Evolutionary conservation across 1,140 invertebrate species (phyloP), one percentile per base, ranked within the genome.

Genomic region (Anagrus nilaparvatae): DNA sequence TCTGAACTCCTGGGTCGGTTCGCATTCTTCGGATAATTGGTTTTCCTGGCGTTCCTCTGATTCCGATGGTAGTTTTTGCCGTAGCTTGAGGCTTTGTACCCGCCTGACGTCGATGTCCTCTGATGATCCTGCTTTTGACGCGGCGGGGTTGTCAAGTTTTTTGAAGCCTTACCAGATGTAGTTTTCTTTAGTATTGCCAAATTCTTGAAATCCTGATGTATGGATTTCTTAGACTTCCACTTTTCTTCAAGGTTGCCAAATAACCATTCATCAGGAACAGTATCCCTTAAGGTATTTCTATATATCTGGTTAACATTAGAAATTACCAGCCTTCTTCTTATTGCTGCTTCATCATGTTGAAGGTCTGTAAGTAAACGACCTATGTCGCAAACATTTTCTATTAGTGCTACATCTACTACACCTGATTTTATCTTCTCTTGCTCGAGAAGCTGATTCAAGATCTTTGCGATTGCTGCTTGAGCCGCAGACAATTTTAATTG

Each of bases 161-260:
- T n/a, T n/a, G n/a, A 25, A 33, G 16, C 2, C 21, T 42, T 20
- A 12, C 13, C 3, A 20, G 19, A 8, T 16, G 19, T n/a, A n/a
- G n/a, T n/a, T n/a, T n/a, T n/a, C n/a, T n/a, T n/a, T n/a, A n/a
- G n/a, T n/a, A n/a, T n/a, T 6, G 33, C 34, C 14, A 52, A 42
- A 0, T 49, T 40, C 23, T 47, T 52, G 3, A 21, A 24, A 13
- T 41, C n/a, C 13, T 36, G 46, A 21, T 49, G 44, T 9, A 48
- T 32, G n/a, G 50, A 40, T 3, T 41, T 36, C 1, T 41, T 31
- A 4, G 34, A 2, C 21, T 47, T 49, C 14, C 49, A 3, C 30
- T 44, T 49, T 32, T 52, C 44, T 17, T 40, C 50, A 35, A 52
- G 44, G 12, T 47, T 38, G 1, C 44, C 50, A 20, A 49, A 45